Evolutionary conservation across 2,113 vertebrate species (phyloP).

Genomic region (Gymnorhina tibicen): DNA sequence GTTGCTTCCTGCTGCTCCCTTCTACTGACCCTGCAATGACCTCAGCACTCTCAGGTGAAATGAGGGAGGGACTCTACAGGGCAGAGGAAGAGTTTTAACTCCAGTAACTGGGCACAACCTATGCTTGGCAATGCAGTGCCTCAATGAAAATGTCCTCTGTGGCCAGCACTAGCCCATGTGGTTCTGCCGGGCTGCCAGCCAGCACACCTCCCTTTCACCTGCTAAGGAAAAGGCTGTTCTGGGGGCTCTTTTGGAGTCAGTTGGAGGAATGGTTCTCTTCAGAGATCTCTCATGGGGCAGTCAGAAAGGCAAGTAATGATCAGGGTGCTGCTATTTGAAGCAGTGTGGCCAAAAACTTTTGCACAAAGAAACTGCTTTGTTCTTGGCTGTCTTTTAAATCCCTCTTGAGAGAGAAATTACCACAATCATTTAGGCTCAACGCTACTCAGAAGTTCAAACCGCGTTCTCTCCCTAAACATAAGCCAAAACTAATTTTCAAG

Average conservation of each 20-base stretch:
- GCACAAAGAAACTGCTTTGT: background rate
- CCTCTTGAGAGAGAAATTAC: background rate
- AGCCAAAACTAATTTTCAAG: constrained; percentile 22
- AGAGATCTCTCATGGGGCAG: background rate
- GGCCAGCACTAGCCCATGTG: background rate
- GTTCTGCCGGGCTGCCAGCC: background rate
- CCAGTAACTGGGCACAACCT: background rate
- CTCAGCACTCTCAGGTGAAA: background rate
- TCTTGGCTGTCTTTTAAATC: background rate
- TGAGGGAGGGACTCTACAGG: background rate
- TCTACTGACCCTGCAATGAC: background rate
- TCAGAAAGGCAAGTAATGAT: background rate
- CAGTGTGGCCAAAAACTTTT: background rate
- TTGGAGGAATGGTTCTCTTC: background rate
- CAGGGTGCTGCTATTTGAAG: background rate
- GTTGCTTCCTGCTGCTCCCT: background rate
- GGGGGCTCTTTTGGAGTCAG: background rate
- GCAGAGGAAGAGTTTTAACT: background rate
- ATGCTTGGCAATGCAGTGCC: background rate
- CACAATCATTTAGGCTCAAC: background rate
- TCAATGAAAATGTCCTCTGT: background rate
- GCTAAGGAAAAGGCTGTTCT: background rate
- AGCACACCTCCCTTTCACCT: background rate
- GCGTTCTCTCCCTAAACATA: background rate
- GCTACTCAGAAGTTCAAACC: background rate